These are phyloP conservation scores for Lacerta bilineata DNA, from an alignment of 2,797 vertebrate species.

Conservation along the genomic window DNA sequence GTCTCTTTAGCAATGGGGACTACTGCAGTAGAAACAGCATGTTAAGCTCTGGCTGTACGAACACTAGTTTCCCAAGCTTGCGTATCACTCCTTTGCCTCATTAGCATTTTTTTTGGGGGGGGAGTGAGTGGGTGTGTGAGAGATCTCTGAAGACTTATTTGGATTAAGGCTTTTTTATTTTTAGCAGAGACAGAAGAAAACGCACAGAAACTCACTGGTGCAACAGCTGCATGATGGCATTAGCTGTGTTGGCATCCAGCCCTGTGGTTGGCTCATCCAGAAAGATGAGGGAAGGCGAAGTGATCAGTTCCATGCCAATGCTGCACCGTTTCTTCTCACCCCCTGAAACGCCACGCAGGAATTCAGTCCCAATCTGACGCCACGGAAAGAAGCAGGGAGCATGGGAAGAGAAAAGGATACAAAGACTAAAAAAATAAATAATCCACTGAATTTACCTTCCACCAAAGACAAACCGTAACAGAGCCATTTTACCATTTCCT, in stretches of 20 bases:
- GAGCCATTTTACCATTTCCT: background rate
- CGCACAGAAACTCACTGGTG: conserved; percentile 73
- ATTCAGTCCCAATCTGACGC: conserved; percentile 81
- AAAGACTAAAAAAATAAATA: background rate
- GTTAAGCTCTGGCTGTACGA: background rate
- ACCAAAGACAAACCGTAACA: background rate
- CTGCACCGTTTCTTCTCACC: conserved; percentile 83
- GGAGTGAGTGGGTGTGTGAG: background rate
- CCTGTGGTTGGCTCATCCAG: conserved; percentile 82
- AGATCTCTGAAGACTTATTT: background rate
- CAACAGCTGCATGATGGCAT: conserved; percentile 80
- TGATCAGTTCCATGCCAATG: conserved; percentile 84
- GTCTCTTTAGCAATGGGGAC: background rate
- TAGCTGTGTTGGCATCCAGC: conserved; percentile 81
- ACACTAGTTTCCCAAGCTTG: background rate
- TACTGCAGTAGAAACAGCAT: background rate
- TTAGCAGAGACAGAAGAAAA: background rate
- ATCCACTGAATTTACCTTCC: background rate
- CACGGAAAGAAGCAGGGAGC: background rate
- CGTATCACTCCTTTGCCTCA: background rate
- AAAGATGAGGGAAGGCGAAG: conserved; percentile 80
- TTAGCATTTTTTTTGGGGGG: background rate
- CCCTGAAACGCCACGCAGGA: conserved; percentile 80
- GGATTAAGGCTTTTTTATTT: background rate
- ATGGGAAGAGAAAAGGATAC: conserved; percentile 15